Evolutionary conservation across 2,888 invertebrate species (phyloP).

Genomic region (Pelosia muscerda): DNA sequence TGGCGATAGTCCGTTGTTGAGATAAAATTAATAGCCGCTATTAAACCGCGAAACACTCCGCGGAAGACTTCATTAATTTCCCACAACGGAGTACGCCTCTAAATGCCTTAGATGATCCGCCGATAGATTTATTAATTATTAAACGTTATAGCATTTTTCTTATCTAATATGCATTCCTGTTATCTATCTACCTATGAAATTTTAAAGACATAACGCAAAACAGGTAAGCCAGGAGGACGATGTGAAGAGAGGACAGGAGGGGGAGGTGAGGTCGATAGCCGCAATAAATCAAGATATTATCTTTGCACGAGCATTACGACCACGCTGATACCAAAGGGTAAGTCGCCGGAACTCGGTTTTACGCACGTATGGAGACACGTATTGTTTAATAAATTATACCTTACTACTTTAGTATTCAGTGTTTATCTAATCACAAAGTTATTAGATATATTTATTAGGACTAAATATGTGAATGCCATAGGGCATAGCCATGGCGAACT

Average conservation of each 20-base stretch:
- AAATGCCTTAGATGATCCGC: constrained; percentile 73
- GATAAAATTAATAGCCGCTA: constrained; percentile 84
- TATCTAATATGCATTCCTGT: constrained; percentile 52
- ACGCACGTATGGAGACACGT: constrained; percentile 39
- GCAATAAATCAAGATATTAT: constrained; percentile 85
- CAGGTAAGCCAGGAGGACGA: constrained; percentile 57
- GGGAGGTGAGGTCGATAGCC: constrained; percentile 69
- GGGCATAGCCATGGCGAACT: no score
- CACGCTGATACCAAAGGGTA: constrained; percentile 76
- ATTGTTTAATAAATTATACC: constrained; percentile 3
- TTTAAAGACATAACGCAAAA: constrained; percentile 42
- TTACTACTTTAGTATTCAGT: background rate
- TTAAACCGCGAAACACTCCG: constrained; percentile 82
- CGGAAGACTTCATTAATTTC: constrained; percentile 85
- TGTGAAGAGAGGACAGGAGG: constrained; percentile 34
- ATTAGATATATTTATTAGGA: no score
- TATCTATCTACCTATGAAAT: constrained; percentile 37
- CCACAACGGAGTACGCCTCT: constrained; percentile 77
- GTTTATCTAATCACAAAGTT: constrained; percentile 14
- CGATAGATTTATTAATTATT: constrained; percentile 83
- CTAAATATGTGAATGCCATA: no score
- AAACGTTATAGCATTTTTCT: constrained; percentile 64
- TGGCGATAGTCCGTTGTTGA: constrained; percentile 72
- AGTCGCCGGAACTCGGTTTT: constrained; percentile 62
- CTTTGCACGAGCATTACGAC: constrained; percentile 75